Base-by-base conservation (phyloP, 2,797 vertebrate species). In the Enteromius unitaeniatus region DNA sequence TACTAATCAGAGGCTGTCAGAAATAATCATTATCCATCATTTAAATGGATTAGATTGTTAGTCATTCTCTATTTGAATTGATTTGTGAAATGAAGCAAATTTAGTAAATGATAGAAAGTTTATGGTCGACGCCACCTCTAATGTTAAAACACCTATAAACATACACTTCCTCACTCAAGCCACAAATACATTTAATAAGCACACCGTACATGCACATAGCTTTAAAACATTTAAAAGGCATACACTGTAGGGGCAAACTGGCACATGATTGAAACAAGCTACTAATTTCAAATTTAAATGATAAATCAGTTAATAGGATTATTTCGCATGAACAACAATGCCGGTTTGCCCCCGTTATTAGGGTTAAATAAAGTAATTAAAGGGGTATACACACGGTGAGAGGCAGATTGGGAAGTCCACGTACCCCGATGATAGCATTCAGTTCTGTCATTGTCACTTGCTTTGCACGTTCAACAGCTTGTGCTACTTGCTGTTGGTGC, bases 391-490 rank as follows among this genome's bases (percentile, higher is more conserved):
- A 97, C 96, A 97, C 95, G 94, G 96, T 96, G 93, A 97, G 95
- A 95, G 97, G 96, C 95, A 97, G 96, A 97, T 93, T 97, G 95
- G 96, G 95, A 96, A 97, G 96, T 93, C 92, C 95, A 97, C 97
- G 96, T 98, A 99, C 97, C 97, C 97, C 97, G 96, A 99, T 99
- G 96, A 99, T 99, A 89, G 97, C 97, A 92, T 99, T 99, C 94
- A 99, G 95, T 92, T 99, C 97, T 81, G 97, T 98, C 97, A 99
- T 99, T 94, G 97, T 99, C 94, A 99, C 97, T 96, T 99, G 97
- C 93, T 99, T 99, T 93, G 97, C 97, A 93, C 97, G 94, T 93
- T 99, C 97, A 92, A 99, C 97, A 94, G 97, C 97, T 95, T 99
- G 97, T 93, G 97, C 97, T 91, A 99, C 97, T 96, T 99, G 97